Conservation (phyloP, 2,797 vertebrate genomes). For the Tachyglossus aculeatus region DNA sequence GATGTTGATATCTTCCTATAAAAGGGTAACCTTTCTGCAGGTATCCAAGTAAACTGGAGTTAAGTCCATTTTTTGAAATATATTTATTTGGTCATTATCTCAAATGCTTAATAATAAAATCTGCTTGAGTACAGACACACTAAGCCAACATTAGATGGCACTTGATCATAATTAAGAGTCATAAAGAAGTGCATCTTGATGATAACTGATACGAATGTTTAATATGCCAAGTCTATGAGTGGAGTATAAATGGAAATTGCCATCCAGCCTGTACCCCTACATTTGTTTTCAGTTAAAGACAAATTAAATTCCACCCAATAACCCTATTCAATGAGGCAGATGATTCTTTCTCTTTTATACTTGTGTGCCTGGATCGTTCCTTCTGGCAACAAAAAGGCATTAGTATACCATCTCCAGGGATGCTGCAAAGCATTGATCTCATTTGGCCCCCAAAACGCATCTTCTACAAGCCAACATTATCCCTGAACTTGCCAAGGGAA, state of each 20-base stretch:
- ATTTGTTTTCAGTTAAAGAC: slow-evolving; percentile 8
- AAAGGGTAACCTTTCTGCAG: neutral
- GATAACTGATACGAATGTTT: neutral
- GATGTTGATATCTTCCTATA: neutral
- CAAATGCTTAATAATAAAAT: neutral
- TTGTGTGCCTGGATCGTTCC: neutral
- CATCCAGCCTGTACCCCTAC: neutral
- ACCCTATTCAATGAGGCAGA: neutral
- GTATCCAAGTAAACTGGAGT: neutral
- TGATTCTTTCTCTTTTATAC: neutral
- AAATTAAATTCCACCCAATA: neutral
- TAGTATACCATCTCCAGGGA: neutral
- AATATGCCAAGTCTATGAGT: neutral
- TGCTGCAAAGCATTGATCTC: neutral
- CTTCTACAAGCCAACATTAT: neutral
- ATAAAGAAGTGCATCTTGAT: neutral
- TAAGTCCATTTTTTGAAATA: neutral
- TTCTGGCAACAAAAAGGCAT: neutral
- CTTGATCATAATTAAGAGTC: neutral
- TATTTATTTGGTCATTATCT: neutral
- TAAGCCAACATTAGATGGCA: neutral
- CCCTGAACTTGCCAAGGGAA: slow-evolving; percentile 4
- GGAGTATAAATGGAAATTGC: neutral
- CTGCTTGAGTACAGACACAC: neutral
- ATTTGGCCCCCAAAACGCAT: neutral